Conservation (phyloP, 2,113 vertebrate genomes). For the Lynx canadensis region DNA sequence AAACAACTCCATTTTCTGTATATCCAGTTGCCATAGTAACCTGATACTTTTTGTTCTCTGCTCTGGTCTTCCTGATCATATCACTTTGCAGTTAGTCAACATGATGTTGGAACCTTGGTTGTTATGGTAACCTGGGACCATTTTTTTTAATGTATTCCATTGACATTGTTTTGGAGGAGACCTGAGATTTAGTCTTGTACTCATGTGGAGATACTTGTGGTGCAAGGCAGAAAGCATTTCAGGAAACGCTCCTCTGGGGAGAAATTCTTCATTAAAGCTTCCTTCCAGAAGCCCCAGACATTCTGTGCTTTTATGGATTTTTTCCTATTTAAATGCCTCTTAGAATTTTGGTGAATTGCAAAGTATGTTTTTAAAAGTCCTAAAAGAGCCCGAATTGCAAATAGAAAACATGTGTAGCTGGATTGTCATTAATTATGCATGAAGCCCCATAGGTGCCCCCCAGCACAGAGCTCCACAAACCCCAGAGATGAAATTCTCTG, state of each 20-base stretch:
- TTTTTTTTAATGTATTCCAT: conserved; percentile 60
- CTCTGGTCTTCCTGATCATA: conserved; percentile 79
- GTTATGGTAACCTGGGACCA: conserved; percentile 84
- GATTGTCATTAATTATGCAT: conserved; percentile 76
- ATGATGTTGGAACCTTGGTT: conserved; percentile 80
- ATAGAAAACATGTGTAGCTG: conserved; percentile 74
- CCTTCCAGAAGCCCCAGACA: conserved; percentile 57
- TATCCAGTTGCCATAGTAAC: conserved; percentile 83
- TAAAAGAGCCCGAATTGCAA: conserved; percentile 73
- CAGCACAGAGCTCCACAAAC: neutral
- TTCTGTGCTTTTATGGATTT: conserved; percentile 76
- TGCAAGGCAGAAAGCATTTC: conserved; percentile 58
- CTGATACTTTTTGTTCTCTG: conserved; percentile 77
- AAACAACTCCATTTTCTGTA: conserved; percentile 73
- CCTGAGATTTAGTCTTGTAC: conserved; percentile 65
- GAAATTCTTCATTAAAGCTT: conserved; percentile 68
- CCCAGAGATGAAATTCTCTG: conserved; percentile 23
- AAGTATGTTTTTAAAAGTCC: conserved; percentile 75
- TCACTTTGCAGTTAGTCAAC: conserved; percentile 81
- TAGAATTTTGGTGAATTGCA: conserved; percentile 73
- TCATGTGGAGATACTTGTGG: conserved; percentile 73
- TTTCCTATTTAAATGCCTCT: conserved; percentile 74
- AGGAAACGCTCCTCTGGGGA: conserved; percentile 62
- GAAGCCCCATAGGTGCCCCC: conserved; percentile 10
- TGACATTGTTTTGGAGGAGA: conserved; percentile 55